Evolutionary conservation across 1,140 invertebrate species (phyloP), one percentile per base, ranked within the genome.

Genomic region (Eciton burchellii): DNA sequence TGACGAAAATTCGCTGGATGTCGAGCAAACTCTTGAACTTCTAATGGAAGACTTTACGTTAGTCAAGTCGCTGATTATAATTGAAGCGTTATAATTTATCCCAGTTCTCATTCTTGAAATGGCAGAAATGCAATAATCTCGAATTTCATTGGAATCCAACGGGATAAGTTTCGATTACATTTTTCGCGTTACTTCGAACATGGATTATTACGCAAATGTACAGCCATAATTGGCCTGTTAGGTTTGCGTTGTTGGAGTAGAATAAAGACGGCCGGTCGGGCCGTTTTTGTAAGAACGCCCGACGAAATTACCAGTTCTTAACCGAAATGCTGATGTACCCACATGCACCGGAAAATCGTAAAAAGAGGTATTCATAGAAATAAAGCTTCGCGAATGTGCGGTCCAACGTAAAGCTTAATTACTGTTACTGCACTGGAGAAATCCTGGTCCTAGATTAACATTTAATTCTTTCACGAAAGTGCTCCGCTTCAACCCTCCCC

Each of bases 351-450:
- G 77, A 59, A 81, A 73, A 63, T 82, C 81, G 59, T 82, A 82
- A 82, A 82, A 76, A 24, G 57, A 12, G 24, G 16, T 52, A 82
- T 82, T 82, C 35, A 59, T 76, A 76, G 47, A 21, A 62, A 74
- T 82, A 82, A 63, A 82, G 11, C n/a, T 12, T 12, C 41, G 41
- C 43, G 71, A 74, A 82, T 73, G 81, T 77, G 72, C 62, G 24
- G 57, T 41, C 47, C 47, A 19, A 83, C 52, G 47, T 81, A 82
- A 85, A 84, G 66, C 19, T 87, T 85, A 88, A 88, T 88, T 84
- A 87, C 70, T 59, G 70, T 87, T 73, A 76, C 45, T 54, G 57
- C 26, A 76, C 76, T 54, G 52, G 81, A 79, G 72, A 76, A 86
- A 82, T 74, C 70, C 60, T 16, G 24, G 35, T 49, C 35, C 19